These are phyloP conservation scores for Probaryconus sp. DNA, from an alignment of 1,140 invertebrate genomes.

Conservation along the genomic window DNA sequence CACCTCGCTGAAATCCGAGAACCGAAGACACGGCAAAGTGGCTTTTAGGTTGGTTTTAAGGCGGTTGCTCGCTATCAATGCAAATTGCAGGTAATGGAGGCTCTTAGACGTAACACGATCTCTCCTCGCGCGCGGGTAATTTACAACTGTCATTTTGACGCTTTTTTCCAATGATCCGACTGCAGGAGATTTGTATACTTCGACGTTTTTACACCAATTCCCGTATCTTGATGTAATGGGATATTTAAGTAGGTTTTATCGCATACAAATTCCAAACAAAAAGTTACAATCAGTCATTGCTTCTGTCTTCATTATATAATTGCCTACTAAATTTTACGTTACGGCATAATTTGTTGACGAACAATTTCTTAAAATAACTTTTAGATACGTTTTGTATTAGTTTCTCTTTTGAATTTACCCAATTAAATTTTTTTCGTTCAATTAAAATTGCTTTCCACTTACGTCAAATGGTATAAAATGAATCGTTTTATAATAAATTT, in stretches of 20 bases:
- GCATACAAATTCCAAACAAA: too few species aligned
- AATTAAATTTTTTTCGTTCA: too few species aligned
- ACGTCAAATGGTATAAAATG: too few species aligned
- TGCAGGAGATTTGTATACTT: conserved; percentile 18
- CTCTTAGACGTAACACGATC: conserved; percentile 76
- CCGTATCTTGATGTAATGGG: conserved; percentile 27
- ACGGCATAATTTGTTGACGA: too few species aligned
- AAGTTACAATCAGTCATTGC: too few species aligned
- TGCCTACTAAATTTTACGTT: too few species aligned
- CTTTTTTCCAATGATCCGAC: conserved; percentile 33
- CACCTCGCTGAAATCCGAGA: conserved; percentile 44
- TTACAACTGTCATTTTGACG: conserved; percentile 59
- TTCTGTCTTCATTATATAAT: too few species aligned
- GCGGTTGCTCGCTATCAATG: conserved; percentile 74
- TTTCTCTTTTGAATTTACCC: too few species aligned
- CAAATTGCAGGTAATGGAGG: conserved; percentile 77
- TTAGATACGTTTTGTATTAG: too few species aligned
- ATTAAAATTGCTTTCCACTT: too few species aligned
- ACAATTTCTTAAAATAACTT: too few species aligned
- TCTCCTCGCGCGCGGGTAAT: conserved; percentile 64
- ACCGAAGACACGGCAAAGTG: conserved; percentile 68
- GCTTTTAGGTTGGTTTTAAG: conserved; percentile 72
- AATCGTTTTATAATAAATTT: too few species aligned
- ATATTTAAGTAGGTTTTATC: conserved; percentile 27
- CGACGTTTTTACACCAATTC: conserved; percentile 37